phyloP scores from a whole-genome alignment of 2,888 invertebrate species.

The Villa cingulata region DNA sequence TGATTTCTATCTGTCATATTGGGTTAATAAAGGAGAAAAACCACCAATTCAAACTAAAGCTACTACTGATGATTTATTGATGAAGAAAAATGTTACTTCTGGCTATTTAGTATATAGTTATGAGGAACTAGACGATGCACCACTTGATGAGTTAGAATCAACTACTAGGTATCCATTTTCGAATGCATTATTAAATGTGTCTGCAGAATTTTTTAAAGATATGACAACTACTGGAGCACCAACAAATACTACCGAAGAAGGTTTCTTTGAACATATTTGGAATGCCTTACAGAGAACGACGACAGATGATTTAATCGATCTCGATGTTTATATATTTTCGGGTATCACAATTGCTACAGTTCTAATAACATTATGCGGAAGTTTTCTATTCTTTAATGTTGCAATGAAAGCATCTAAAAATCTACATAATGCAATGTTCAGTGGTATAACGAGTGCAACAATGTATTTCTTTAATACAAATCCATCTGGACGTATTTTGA shows the following conservation, averaged over 20 bases:
- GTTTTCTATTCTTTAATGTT: constrained; percentile 41
- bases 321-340: constrained; percentile 40
- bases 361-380: constrained; percentile 30
- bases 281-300: background rate
- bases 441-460: constrained; percentile 62
- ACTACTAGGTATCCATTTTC: too few relatives aligned
- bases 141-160: too few relatives aligned
- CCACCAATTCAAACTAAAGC: too few relatives aligned
- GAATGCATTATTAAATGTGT: too few relatives aligned
- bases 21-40: too few relatives aligned
- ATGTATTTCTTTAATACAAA: constrained; percentile 83
- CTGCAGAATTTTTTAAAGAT: too few relatives aligned
- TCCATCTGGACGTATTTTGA: constrained; percentile 68
- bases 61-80: too few relatives aligned
- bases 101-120: too few relatives aligned
- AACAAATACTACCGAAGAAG: background rate
- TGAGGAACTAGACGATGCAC: too few relatives aligned
- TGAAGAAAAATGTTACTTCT: too few relatives aligned
- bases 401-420: constrained; percentile 61
- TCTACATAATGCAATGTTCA: constrained; percentile 75
- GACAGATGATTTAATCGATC: constrained; percentile 19
- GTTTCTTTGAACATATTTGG: background rate
- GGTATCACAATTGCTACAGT: constrained; percentile 36
- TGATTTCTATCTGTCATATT: too few relatives aligned
- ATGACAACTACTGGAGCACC: background rate